Evolutionary conservation across 2,113 vertebrate genomes (phyloP).

Genomic region (Jacana jacana): DNA sequence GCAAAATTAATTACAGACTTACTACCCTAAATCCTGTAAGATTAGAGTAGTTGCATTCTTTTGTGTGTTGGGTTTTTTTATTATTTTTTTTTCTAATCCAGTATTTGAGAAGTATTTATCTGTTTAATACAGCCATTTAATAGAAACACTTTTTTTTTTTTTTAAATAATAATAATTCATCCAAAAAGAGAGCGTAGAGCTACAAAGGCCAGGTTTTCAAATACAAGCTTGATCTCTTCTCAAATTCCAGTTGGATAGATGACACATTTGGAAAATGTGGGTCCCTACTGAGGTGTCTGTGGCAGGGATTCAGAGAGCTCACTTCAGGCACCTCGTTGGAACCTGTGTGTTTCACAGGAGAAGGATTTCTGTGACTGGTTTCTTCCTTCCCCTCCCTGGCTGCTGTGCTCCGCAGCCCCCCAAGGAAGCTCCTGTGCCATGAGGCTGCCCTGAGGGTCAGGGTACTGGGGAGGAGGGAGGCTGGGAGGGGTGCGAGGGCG

Average conservation of each 20-base stretch:
- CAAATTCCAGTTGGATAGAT: not conserved
- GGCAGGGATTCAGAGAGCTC: not conserved
- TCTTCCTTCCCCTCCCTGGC: not conserved
- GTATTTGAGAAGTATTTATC: constrained; percentile 30
- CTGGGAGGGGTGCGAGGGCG: not conserved
- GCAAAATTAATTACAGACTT: constrained; percentile 31
- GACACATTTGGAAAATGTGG: not conserved
- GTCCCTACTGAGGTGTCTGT: not conserved
- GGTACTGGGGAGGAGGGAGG: not conserved
- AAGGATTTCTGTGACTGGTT: not conserved
- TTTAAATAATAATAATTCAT: not conserved
- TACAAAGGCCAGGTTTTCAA: not conserved
- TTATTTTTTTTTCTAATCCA: not conserved
- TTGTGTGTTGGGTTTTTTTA: not conserved
- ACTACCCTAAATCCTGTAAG: constrained; percentile 11
- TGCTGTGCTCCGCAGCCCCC: not conserved
- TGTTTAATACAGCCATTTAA: constrained; percentile 13
- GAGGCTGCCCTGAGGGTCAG: not conserved
- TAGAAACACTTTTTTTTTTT: not conserved
- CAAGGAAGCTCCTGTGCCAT: not conserved
- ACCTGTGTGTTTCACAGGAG: not conserved
- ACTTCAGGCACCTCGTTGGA: not conserved
- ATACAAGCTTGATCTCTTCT: not conserved
- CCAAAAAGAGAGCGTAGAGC: not conserved
- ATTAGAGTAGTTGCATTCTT: not conserved